Conservation (phyloP, 2,888 invertebrate genomes). For the Listrodromus nycthemerus region DNA sequence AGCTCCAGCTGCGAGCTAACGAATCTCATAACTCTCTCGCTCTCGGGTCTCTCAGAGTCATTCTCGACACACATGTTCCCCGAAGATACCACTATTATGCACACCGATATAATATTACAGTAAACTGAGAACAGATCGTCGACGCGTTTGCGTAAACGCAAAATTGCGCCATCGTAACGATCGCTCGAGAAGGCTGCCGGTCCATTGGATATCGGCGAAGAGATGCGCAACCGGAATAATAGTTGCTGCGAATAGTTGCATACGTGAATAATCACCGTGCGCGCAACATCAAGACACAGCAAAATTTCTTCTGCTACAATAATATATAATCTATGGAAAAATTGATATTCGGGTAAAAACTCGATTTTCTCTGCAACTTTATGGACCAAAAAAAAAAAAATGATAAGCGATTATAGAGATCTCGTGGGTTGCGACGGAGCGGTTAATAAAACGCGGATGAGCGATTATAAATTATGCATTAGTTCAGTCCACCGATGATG, state of each 20-base stretch:
- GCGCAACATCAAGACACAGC: constrained; percentile 31
- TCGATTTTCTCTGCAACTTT: constrained; percentile 1
- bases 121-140: constrained; percentile 16
- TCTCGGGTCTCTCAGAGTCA: not conserved
- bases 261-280: constrained; percentile 43
- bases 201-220: constrained; percentile 37
- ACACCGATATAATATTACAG: constrained; percentile 29
- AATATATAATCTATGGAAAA: not conserved
- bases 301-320: not conserved
- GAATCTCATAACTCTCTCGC: not conserved
- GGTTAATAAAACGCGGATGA: constrained; percentile 40
- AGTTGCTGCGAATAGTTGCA: constrained; percentile 42
- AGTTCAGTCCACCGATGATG: not conserved
- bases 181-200: constrained; percentile 27
- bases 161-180: constrained; percentile 65
- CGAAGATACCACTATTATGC: not conserved
- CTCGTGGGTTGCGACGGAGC: not conserved
- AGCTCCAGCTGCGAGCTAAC: constrained; percentile 25
- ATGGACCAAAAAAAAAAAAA: no score
- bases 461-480: constrained; percentile 58
- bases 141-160: constrained; percentile 66
- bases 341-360: not conserved
- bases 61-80: constrained; percentile 19
- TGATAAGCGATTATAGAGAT: constrained; percentile 13
- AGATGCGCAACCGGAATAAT: constrained; percentile 69